Conservation (phyloP, 2,797 vertebrate species). For the Amphiprion clarkii region DNA sequence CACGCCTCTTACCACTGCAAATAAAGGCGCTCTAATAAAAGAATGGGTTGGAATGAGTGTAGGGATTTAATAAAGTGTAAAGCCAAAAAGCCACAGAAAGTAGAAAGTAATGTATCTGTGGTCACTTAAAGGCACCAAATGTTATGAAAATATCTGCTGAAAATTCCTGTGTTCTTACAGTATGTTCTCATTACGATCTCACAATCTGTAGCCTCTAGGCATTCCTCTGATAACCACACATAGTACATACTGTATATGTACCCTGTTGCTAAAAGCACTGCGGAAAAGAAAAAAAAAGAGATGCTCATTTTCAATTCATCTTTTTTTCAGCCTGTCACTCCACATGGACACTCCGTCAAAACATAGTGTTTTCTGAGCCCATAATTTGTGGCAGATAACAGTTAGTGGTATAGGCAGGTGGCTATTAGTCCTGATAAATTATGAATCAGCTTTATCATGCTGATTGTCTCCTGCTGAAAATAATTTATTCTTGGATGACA, state of each 20-base stretch:
- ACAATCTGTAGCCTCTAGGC: conserved; percentile 6
- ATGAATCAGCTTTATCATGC: conserved; percentile 77
- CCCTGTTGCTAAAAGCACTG: conserved; percentile 2
- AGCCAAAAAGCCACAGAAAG: neutral
- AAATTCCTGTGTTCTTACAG: neutral
- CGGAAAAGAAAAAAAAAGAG: neutral
- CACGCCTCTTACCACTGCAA: conserved; percentile 7
- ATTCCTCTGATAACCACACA: neutral
- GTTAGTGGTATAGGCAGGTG: conserved; percentile 73
- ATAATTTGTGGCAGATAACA: conserved; percentile 74
- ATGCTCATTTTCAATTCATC: conserved; percentile 60
- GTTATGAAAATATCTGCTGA: neutral
- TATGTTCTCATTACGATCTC: conserved; percentile 4
- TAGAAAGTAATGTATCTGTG: conserved; percentile 9
- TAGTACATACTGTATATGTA: neutral
- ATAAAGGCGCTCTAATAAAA: conserved; percentile 3
- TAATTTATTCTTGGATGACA: conserved; percentile 60
- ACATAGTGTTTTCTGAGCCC: conserved; percentile 56
- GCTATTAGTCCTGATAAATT: conserved; percentile 81
- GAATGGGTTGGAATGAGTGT: neutral
- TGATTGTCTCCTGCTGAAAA: conserved; percentile 66
- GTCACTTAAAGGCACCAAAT: neutral
- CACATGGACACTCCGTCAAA: conserved; percentile 61
- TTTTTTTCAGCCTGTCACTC: conserved; percentile 56
- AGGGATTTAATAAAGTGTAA: neutral